These are phyloP conservation scores for Agrotis exclamationis DNA, from an alignment of 2,888 invertebrate species.

Conservation along the genomic window DNA sequence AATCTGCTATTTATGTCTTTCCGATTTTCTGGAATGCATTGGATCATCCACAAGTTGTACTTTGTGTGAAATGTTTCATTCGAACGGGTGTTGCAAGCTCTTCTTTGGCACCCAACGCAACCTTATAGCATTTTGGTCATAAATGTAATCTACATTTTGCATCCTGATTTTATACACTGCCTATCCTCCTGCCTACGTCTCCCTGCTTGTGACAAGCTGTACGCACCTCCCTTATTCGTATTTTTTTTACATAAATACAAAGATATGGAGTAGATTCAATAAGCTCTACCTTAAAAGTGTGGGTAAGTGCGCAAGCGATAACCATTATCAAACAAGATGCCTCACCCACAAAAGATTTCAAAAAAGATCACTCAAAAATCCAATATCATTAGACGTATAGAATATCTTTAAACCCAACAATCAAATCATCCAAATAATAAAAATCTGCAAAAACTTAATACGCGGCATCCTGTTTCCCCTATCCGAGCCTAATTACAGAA, in stretches of 20 bases:
- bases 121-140: no score
- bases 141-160: no score
- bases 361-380: slow-evolving; percentile 27
- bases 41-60: not conserved
- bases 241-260: not conserved
- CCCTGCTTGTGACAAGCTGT: no score
- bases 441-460: slow-evolving; percentile 73
- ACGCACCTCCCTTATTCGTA: no score
- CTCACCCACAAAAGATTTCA: not conserved
- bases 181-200: no score
- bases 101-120: not conserved
- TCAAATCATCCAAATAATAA: slow-evolving; percentile 59
- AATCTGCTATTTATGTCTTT: slow-evolving; percentile 48
- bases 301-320: not conserved
- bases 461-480: slow-evolving; percentile 82
- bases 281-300: not conserved
- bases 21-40: slow-evolving; percentile 10
- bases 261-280: no score
- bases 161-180: no score
- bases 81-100: not conserved
- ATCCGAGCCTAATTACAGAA: slow-evolving; percentile 85
- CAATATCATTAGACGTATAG: slow-evolving; percentile 40
- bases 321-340: slow-evolving; percentile 1
- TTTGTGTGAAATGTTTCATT: not conserved
- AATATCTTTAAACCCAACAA: slow-evolving; percentile 35